Base-by-base conservation (phyloP, 2,888 invertebrate species). In the Meta bourneti region DNA sequence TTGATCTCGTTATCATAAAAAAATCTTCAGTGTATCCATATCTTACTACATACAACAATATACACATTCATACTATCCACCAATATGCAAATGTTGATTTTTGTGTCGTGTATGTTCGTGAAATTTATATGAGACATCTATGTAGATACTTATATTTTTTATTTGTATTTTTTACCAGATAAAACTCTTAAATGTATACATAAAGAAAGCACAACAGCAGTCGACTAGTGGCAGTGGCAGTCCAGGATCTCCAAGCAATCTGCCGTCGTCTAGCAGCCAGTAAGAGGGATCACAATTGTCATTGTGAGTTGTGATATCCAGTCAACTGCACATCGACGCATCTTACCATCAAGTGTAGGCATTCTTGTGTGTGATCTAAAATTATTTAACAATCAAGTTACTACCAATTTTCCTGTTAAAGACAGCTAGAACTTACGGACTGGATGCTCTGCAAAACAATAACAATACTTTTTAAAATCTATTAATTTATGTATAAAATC, bases 181-280 rank as follows among this genome's bases (percentile, higher is more conserved):
- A 94, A 97, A 98, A 93, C 96, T 98, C 89, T 95, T 98, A 93
- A 97, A 98, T 94, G 95, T 97, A 93, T 97, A 97, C 95, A 97
- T 97, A 94, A 96, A 96, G 94, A 95, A 97, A 94, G 96, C 96
- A 0, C 91, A 93, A 61, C 48, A 61, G 72, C 90, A 89, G 34
- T 86, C 87, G 16, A 20, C 70, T 61, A 84, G 89, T 5, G 71
- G 75, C 51, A 74, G 69, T 61, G 91, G 93, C 19, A 87, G 80
- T 51, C 91, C 91, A 49, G 86, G 91, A n/a, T 92, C 93, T 7
- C 91, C 92, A 11, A 85, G 86, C 19, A 90, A 90, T 16, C 92
- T 90, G 7, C 87, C 92, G 8, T 90, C 92, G 13, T 87, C 90
- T 20, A 72, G 85, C 52, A 91, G 91, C 72, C 92, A 92, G 16